These are phyloP conservation scores for Stomatorhinus ivindoensis DNA, from an alignment of 2,113 vertebrate genomes.

Conservation along the genomic window DNA sequence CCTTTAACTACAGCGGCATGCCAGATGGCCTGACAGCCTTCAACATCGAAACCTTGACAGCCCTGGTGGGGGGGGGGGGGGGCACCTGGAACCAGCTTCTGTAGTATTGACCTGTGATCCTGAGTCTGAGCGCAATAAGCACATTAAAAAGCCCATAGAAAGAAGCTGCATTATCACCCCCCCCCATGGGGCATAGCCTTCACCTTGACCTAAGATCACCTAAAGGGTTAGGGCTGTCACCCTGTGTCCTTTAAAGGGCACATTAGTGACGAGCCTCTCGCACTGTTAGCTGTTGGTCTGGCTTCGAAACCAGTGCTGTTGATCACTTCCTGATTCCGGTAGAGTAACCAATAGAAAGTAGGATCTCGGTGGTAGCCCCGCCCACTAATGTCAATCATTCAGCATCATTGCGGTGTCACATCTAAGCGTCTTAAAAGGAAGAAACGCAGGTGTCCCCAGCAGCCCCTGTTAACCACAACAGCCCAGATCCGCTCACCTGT, in stretches of 20 bases:
- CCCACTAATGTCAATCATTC: background rate
- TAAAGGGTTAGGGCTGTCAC: background rate
- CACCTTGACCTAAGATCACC: background rate
- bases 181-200: background rate
- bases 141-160: background rate
- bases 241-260: background rate
- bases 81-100: background rate
- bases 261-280: background rate
- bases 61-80: too few species aligned
- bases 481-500: slow-evolving; percentile 42
- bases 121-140: background rate
- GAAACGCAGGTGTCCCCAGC: slow-evolving; percentile 29
- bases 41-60: background rate
- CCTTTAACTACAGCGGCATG: background rate
- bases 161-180: background rate
- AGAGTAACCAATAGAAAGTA: background rate
- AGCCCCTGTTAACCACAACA: slow-evolving; percentile 35
- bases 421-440: background rate
- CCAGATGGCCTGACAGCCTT: background rate
- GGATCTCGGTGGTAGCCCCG: background rate
- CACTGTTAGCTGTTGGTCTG: background rate
- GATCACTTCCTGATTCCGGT: background rate
- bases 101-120: too few species aligned
- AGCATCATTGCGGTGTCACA: background rate
- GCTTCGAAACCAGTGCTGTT: background rate